These are phyloP conservation scores for Prunella strophiata DNA, from an alignment of 2,797 vertebrate species.

Conservation along the genomic window DNA sequence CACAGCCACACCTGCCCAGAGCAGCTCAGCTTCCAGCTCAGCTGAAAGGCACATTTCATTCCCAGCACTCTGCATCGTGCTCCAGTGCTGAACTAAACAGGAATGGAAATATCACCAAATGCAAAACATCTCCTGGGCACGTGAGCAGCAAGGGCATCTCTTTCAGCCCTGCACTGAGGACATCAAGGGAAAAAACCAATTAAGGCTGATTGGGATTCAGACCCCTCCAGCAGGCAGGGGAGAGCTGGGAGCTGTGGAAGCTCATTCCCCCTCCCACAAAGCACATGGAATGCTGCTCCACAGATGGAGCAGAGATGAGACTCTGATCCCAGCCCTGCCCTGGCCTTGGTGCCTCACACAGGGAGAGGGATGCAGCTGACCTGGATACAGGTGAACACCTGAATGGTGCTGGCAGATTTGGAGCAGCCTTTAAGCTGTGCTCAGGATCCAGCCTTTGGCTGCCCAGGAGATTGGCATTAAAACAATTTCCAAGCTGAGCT, in stretches of 20 bases:
- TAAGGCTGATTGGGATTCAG: not conserved
- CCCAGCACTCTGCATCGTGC: not conserved
- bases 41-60: not conserved
- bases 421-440: not conserved
- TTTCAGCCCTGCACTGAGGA: not conserved
- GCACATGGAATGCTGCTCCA: not conserved
- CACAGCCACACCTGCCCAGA: not conserved
- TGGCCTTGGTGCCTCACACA: accelerated
- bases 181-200: not conserved
- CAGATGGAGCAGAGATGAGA: not conserved
- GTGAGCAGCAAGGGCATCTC: not conserved
- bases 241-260: not conserved
- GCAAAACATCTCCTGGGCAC: not conserved
- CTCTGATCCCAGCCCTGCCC: not conserved
- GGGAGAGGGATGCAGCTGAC: not conserved
- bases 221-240: not conserved
- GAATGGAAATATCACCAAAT: not conserved
- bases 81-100: not conserved
- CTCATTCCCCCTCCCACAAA: not conserved
- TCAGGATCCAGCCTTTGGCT: not conserved
- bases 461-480: not conserved
- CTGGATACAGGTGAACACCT: not conserved
- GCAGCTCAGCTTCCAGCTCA: not conserved
- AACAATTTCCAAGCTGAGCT: not conserved
- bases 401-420: not conserved